phyloP scores from a whole-genome alignment of 1,140 invertebrate species.

The Monomorium pharaonis region DNA sequence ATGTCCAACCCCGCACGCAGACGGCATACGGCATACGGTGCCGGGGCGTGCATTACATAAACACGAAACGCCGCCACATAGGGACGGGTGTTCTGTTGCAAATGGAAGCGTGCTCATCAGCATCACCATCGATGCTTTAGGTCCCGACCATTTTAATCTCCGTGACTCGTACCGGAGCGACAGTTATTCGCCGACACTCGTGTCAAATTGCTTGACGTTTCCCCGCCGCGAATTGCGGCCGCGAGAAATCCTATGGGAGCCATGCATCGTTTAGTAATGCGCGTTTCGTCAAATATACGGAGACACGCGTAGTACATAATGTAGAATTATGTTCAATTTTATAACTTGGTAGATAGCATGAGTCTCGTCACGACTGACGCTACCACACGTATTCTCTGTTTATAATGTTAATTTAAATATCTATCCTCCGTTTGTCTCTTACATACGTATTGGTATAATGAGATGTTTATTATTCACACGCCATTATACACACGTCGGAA shows the following conservation, averaged over 20 bases:
- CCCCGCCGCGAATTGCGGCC: constrained; percentile 19
- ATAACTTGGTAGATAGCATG: background rate
- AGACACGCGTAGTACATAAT: constrained; percentile 29
- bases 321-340: constrained; percentile 47
- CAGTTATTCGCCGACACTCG: constrained; percentile 50
- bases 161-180: constrained; percentile 24
- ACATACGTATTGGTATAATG: background rate
- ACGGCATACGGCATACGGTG: constrained; percentile 71
- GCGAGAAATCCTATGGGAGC: constrained; percentile 31
- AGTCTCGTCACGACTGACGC: background rate
- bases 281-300: constrained; percentile 43
- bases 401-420: background rate
- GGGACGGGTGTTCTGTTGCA: constrained; percentile 60
- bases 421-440: background rate
- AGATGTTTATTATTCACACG: background rate
- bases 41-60: constrained; percentile 76
- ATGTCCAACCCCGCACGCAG: constrained; percentile 64
- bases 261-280: constrained; percentile 57
- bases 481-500: too few relatives aligned
- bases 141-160: constrained; percentile 64
- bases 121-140: constrained; percentile 65
- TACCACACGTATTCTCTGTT: background rate
- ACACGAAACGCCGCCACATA: constrained; percentile 73
- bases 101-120: constrained; percentile 75
- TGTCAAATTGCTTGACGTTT: constrained; percentile 58